Evolutionary conservation across 1,140 invertebrate species (phyloP), one percentile per base, ranked within the genome.

Genomic region (Megathymus violae): DNA sequence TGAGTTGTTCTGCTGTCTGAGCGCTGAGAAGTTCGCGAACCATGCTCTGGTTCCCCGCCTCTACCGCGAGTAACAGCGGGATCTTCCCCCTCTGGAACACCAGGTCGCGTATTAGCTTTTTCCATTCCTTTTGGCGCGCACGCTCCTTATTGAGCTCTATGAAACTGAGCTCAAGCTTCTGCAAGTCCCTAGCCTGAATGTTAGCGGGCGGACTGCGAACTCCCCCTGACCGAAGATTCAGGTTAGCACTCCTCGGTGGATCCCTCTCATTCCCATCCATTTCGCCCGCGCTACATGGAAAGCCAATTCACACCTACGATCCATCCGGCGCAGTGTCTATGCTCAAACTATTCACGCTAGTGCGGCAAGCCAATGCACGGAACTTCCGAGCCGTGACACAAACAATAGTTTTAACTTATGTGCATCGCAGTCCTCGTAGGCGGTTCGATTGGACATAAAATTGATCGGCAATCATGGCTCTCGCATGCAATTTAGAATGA

Each of bases 1-100:
- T 94, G 19, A 97, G 89, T 89, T 97, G 95, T 82, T 97, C 96
- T 62, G 95, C 92, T 63, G 96, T 95, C 93, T 96, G 93, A 84
- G 96, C 94, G 77, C 95, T 93, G 51, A 99, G 93, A 14, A 99
- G 93, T 91, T 99, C 98, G 68, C 96, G 94, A 76, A 96, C 96
- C 93, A 98, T 97, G 51, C 96, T 96, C 81, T 97, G 95, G 90
- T 98, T 99, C 9, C 98, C 98, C 27, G 95, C 95, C 85, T 99
- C 97, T 51, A 99, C 95, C 19, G 98, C 97, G 72, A 98, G 91
- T 77, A 99, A 95, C 71, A 99, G 92, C 66, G 98, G 98, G 74
- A 98, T 96, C 89, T 97, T 97, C 61, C 98, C 98, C 88, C 95
- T 95, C 97, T 98, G 92, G 46, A 92, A 93, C 78, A 88, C 87